Base-by-base conservation (phyloP, 2,888 invertebrate genomes). In the Hybos culiciformis region DNA sequence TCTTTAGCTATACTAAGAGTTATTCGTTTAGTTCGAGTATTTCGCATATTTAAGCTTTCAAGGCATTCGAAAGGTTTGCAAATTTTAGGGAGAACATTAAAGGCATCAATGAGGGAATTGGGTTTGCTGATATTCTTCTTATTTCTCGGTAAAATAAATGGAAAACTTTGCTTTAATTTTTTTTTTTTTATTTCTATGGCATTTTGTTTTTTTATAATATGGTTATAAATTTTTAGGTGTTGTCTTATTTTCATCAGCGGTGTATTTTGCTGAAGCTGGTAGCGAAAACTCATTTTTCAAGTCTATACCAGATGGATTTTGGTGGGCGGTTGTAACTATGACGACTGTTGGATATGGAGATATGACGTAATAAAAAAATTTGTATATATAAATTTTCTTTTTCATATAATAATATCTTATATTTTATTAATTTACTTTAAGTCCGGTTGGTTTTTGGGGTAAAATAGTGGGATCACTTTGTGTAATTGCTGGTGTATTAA, bases 191-290 rank as follows among this genome's bases (percentile, higher is more conserved):
- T n/a, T n/a, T n/a, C n/a, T n/a, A n/a, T n/a, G n/a, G n/a, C n/a
- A n/a, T n/a, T n/a, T n/a, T n/a, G n/a, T n/a, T n/a, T n/a, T n/a
- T n/a, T n/a, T n/a, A n/a, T n/a, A n/a, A n/a, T n/a, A n/a, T n/a
- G n/a, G n/a, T n/a, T n/a, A n/a, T n/a, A n/a, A n/a, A n/a, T n/a
- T n/a, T n/a, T n/a, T n/a, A 91, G 92, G 96, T 83, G 96, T 97
- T 78, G 96, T 97, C 78, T 88, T 97, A 78, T 97, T 97, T 84
- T 96, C 94, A 73, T 94, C 93, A 77, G 96, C 97, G 76, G 96
- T 97, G 74, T 97, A 97, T 85, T 97, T 97, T 83, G 97, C 97
- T 74, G 97, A 97, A 80, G 96, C 94, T 73, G 96, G 96, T 78
- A 91, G 92, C 74, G 92, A 93, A 80, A 87, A 91, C 78, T 94